phyloP scores from a whole-genome alignment of 2,797 vertebrate genomes.

The Notamacropus eugenii region DNA sequence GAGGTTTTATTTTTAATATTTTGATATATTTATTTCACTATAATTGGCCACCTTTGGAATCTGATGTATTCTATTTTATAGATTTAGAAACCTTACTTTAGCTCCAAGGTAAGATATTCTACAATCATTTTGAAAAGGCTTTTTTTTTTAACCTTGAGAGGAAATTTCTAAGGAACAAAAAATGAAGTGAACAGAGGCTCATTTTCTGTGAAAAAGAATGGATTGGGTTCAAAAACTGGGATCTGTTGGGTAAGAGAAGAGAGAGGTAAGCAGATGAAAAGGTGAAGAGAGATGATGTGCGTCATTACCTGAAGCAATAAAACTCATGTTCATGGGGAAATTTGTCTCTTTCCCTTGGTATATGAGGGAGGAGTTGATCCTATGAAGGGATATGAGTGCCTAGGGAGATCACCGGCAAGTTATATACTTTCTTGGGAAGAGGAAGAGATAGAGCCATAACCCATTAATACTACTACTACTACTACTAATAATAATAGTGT shows the following conservation, averaged over 20 bases:
- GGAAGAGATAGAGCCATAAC: not conserved
- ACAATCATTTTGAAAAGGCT: not conserved
- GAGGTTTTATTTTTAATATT: not conserved
- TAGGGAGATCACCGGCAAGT: not conserved
- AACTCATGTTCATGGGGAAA: not conserved
- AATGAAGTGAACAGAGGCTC: not conserved
- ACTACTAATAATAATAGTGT: not conserved
- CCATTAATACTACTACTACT: not conserved
- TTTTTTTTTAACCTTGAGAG: not conserved
- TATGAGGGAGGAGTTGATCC: not conserved
- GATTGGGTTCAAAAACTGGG: not conserved
- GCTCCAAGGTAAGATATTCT: not conserved
- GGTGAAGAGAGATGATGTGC: not conserved
- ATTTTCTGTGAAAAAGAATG: not conserved
- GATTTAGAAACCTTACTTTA: not conserved
- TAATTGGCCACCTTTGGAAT: not conserved
- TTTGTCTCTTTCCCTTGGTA: not conserved
- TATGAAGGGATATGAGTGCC: not conserved
- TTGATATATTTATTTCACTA: not conserved
- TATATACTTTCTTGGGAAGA: not conserved
- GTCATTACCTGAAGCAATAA: not conserved
- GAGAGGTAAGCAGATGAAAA: not conserved
- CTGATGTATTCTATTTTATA: not conserved
- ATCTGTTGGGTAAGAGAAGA: not conserved
- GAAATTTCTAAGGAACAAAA: not conserved